These are phyloP conservation scores for Ranitomeya variabilis DNA, from an alignment of 2,113 vertebrate species.

Conservation along the genomic window DNA sequence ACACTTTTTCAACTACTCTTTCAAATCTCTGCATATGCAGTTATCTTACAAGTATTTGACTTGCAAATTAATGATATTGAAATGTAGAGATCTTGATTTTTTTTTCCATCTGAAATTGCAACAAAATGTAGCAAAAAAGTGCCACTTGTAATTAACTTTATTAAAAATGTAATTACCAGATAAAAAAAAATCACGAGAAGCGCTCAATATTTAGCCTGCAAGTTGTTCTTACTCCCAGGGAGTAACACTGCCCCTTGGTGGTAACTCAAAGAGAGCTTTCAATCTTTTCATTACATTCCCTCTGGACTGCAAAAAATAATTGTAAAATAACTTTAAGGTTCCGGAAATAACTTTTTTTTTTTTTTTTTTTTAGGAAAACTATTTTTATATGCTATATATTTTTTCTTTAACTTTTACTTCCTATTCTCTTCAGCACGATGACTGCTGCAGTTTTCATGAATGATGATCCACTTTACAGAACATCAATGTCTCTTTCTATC, in stretches of 20 bases:
- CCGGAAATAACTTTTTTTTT: no score
- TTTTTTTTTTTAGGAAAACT: background rate
- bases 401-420: no score
- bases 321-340: background rate
- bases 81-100: background rate
- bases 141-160: constrained; percentile 19
- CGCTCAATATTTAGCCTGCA: background rate
- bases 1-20: background rate
- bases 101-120: background rate
- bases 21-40: background rate
- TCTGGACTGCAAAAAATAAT: background rate
- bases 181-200: background rate
- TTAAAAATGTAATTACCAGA: constrained; percentile 6
- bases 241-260: constrained; percentile 45
- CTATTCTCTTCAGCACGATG: no score
- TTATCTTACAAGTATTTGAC: background rate
- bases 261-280: background rate
- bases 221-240: constrained; percentile 24
- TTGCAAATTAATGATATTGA: background rate
- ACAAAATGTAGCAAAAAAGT: background rate
- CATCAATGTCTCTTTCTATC: no score
- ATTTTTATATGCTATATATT: no score
- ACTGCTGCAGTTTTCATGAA: no score
- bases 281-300: background rate
- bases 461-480: no score